phyloP scores from a whole-genome alignment of 2,888 invertebrate species.

The Flabesymbios commensalis region DNA sequence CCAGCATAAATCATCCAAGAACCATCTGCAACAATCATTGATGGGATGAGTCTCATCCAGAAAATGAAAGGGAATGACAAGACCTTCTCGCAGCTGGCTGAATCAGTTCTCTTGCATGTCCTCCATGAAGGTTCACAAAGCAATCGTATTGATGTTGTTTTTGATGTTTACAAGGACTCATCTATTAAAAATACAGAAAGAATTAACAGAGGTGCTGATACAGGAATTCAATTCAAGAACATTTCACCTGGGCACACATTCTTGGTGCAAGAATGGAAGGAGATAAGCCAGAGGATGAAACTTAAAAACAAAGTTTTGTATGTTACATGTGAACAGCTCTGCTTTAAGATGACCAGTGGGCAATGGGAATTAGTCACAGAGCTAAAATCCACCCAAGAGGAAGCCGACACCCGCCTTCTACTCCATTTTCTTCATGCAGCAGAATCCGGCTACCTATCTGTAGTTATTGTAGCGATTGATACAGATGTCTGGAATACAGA shows the following conservation, averaged over 20 bases:
- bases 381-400: background rate
- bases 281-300: background rate
- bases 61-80: conserved; percentile 19
- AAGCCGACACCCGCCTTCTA: background rate
- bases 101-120: conserved; percentile 10
- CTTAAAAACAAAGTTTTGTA: background rate
- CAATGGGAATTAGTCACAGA: background rate
- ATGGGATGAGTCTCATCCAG: conserved; percentile 29
- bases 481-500: too few species aligned
- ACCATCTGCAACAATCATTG: conserved; percentile 22
- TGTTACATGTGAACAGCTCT: background rate
- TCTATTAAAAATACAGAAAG: conserved; percentile 28
- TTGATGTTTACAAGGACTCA: conserved; percentile 26
- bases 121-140: conserved; percentile 16
- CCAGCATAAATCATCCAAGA: conserved; percentile 19
- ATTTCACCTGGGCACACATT: conserved; percentile 3
- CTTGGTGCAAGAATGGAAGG: background rate
- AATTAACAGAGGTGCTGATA: background rate
- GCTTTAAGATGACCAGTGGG: background rate
- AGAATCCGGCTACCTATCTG: background rate
- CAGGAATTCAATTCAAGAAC: background rate
- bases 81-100: conserved; percentile 20
- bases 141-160: conserved; percentile 26
- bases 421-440: background rate
- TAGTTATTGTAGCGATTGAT: background rate